A percentile compares a stretch with the other conserved stretches of the same genome.
Conservation (phyloP, 2,797 vertebrate genomes). For the Semotilus atromaculatus region DNA sequence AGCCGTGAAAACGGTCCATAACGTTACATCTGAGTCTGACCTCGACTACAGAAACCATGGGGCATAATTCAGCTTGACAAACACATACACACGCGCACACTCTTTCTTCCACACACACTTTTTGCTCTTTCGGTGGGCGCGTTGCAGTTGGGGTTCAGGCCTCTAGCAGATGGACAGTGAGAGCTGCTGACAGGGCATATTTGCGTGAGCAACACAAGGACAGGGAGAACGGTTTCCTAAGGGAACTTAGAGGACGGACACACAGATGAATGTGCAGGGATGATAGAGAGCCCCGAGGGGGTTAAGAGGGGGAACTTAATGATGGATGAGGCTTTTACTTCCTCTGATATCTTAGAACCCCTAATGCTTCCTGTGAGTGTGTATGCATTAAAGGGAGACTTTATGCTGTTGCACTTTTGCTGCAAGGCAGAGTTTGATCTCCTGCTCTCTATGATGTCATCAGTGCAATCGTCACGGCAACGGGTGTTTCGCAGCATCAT, state of each 20-base stretch:
- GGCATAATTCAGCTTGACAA: constrained; percentile 30
- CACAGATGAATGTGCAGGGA: constrained; percentile 47
- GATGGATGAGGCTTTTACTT: constrained; percentile 47
- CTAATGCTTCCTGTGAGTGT: not conserved
- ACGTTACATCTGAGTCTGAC: not conserved
- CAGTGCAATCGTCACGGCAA: not conserved
- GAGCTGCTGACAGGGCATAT: constrained; percentile 48
- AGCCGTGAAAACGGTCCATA: not conserved
- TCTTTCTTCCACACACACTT: constrained; percentile 12
- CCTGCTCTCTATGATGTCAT: constrained; percentile 16
- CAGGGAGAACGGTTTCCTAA: constrained; percentile 49
- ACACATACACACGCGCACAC: constrained; percentile 5
- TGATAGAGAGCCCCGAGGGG: constrained; percentile 10
- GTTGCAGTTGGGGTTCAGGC: constrained; percentile 35
- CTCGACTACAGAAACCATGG: constrained; percentile 22
- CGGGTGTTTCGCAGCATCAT: not conserved
- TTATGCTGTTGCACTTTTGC: not conserved
- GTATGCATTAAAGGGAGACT: not conserved
- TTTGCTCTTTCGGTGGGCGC: not conserved
- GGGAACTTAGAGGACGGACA: constrained; percentile 48
- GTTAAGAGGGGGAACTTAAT: constrained; percentile 28
- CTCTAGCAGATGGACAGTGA: constrained; percentile 43
- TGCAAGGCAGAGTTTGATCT: constrained; percentile 17
- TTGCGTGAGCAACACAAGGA: constrained; percentile 38
- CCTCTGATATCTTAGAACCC: constrained; percentile 19